Percentiles rank a stretch among this genome's conserved stretches.
Conservation (phyloP, 2,113 vertebrate species). For the Ctenomys sociabilis region DNA sequence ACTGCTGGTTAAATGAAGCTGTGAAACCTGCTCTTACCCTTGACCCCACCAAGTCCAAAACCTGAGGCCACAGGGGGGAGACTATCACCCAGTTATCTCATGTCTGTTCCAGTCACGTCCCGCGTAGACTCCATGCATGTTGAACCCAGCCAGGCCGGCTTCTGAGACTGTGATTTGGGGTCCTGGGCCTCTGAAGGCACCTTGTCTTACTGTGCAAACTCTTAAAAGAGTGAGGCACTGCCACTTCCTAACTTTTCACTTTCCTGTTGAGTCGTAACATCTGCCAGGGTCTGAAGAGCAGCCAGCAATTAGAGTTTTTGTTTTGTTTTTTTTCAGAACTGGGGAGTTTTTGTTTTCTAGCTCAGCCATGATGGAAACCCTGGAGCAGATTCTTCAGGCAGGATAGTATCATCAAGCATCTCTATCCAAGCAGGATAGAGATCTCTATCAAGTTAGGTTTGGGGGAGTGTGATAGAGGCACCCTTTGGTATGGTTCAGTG, state of each 20-base stretch:
- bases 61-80: background rate
- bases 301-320: background rate
- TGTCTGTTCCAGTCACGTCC: background rate
- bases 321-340: no score
- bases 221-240: background rate
- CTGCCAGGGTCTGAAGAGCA: background rate
- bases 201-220: background rate
- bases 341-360: conserved; percentile 51
- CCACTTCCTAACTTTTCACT: background rate
- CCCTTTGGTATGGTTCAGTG: background rate
- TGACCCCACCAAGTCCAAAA: background rate
- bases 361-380: background rate
- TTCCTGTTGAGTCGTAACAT: background rate
- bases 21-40: background rate
- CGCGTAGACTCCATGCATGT: background rate
- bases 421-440: background rate
- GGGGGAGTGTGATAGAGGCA: conserved; percentile 48
- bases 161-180: background rate
- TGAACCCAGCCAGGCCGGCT: background rate
- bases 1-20: background rate
- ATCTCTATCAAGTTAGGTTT: conserved; percentile 1
- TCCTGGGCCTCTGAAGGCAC: background rate
- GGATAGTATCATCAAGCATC: conserved; percentile 23
- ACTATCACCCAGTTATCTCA: background rate
- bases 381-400: fast-evolving